phyloP scores from a whole-genome alignment of 1,140 invertebrate species.

The Drosophila ananassae region DNA sequence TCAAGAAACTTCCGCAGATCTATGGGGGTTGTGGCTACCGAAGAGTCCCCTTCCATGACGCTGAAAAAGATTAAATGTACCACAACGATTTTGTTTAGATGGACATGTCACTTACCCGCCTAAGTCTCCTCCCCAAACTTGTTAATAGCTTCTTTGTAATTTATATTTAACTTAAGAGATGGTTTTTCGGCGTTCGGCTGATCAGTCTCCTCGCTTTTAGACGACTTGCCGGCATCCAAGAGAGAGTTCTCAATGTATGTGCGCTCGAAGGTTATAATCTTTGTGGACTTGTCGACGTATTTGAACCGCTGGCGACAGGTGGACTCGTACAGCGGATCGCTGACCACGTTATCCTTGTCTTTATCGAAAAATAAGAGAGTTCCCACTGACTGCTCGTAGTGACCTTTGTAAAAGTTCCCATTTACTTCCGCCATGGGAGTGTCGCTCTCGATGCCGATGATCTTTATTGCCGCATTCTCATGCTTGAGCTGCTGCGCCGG shows the following conservation, averaged over 20 bases:
- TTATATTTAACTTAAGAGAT: constrained; percentile 55
- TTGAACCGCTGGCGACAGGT: constrained; percentile 79
- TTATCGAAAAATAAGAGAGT: constrained; percentile 85
- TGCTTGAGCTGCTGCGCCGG: constrained; percentile 62
- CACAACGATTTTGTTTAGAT: too few species aligned
- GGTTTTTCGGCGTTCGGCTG: constrained; percentile 8
- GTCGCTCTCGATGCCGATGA: constrained; percentile 85
- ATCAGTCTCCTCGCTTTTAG: constrained; percentile 27
- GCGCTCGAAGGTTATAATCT: constrained; percentile 85
- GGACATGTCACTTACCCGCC: not conserved
- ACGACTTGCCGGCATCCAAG: constrained; percentile 19
- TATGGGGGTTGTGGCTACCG: constrained; percentile 27
- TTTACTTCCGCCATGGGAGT: constrained; percentile 86
- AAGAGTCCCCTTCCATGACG: constrained; percentile 39
- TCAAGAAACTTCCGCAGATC: constrained; percentile 43
- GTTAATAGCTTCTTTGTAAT: constrained; percentile 64
- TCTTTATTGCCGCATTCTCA: constrained; percentile 71
- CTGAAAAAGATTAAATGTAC: not conserved
- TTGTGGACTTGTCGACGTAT: constrained; percentile 85
- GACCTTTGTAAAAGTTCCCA: constrained; percentile 84
- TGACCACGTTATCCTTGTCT: constrained; percentile 73
- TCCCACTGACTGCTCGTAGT: constrained; percentile 85
- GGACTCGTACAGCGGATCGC: constrained; percentile 85
- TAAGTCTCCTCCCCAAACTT: constrained; percentile 72
- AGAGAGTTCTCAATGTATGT: constrained; percentile 83